These are phyloP conservation scores for Emydocephalus ijimae DNA, from an alignment of 2,113 vertebrate genomes.

Conservation along the genomic window DNA sequence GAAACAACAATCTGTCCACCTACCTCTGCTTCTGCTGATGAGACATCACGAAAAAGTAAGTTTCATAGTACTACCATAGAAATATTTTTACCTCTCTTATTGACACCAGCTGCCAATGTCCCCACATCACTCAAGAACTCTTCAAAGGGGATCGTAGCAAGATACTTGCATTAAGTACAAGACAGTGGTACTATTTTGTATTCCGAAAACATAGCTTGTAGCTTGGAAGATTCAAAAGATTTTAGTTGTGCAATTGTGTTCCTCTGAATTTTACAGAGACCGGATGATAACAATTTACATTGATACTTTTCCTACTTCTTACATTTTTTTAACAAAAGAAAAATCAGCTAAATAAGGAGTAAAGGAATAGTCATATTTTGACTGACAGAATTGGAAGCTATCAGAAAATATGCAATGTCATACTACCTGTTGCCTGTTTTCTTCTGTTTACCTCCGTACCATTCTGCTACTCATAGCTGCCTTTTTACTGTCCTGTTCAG, in stretches of 20 bases:
- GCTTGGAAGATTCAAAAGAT: neutral
- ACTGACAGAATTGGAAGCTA: neutral
- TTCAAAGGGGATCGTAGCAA: neutral
- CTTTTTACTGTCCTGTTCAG: neutral
- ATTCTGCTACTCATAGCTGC: neutral
- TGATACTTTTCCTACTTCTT: neutral
- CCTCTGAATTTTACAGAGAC: neutral
- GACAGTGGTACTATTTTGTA: neutral
- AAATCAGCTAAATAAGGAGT: neutral
- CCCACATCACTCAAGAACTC: neutral
- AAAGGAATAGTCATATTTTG: neutral
- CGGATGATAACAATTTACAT: neutral
- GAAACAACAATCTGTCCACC: conserved; percentile 14
- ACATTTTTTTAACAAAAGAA: neutral
- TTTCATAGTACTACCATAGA: neutral
- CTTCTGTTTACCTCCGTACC: neutral
- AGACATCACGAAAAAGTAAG: conserved; percentile 59
- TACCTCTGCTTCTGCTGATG: conserved; percentile 22
- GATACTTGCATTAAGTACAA: neutral
- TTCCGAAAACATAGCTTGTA: neutral
- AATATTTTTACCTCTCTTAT: neutral
- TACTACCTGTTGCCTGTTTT: neutral
- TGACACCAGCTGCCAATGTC: neutral
- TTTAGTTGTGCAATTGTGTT: neutral
- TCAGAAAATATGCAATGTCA: neutral